A percentile compares a stretch with the other conserved stretches of the same genome.
Conservation (phyloP, 2,888 invertebrate genomes). For the Macrophya annulata region DNA sequence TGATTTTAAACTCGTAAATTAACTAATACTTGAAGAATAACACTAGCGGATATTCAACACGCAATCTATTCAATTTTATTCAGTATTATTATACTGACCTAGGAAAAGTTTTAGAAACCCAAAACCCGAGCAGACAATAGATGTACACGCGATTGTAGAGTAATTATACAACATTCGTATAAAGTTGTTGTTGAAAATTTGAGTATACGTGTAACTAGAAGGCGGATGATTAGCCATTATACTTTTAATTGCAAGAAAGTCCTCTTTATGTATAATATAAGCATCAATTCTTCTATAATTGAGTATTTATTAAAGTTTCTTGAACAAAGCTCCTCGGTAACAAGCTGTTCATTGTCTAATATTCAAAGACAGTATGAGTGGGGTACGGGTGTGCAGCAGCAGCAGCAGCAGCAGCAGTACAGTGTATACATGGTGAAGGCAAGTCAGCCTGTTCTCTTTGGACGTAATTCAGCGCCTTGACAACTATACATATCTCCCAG, state of each 20-base stretch:
- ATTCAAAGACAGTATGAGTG: constrained; percentile 21
- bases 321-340: constrained; percentile 17
- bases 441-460: background rate
- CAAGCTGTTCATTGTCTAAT: constrained; percentile 23
- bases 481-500: constrained; percentile 21
- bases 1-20: constrained; percentile 23
- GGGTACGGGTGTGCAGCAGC: background rate
- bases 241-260: background rate
- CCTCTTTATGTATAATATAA: background rate
- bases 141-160: background rate
- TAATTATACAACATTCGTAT: background rate
- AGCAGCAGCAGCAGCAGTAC: background rate
- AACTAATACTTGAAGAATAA: background rate
- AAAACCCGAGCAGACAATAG: background rate
- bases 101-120: background rate
- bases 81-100: background rate
- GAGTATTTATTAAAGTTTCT: background rate
- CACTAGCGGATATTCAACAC: background rate
- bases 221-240: background rate
- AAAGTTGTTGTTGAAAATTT: background rate
- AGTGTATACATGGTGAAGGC: background rate
- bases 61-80: constrained; percentile 18
- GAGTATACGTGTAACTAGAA: background rate
- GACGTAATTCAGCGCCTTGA: constrained; percentile 15
- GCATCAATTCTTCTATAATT: background rate